Evolutionary conservation across 1,140 invertebrate genomes (phyloP).

Genomic region (Cyclargus thomasi): DNA sequence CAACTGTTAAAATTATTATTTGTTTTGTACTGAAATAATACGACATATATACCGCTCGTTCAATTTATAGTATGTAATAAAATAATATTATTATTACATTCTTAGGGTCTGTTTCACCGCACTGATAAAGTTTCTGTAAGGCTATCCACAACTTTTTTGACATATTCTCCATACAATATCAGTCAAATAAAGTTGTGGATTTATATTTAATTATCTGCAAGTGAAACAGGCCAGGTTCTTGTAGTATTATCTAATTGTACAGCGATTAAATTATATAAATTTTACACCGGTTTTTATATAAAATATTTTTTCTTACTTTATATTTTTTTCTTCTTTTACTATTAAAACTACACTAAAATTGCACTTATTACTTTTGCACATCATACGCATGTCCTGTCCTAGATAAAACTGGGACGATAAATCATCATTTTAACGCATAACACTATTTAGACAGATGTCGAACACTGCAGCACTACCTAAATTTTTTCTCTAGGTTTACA

Average conservation of each 20-base stretch:
- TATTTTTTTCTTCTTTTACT: neutral
- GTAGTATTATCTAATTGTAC: too few species aligned
- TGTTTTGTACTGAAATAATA: constrained; percentile 5
- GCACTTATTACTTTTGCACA: neutral
- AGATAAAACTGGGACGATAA: neutral
- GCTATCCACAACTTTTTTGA: too few species aligned
- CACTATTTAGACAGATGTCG: neutral
- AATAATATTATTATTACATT: neutral
- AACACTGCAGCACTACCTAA: neutral
- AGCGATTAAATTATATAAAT: too few species aligned
- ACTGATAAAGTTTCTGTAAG: too few species aligned
- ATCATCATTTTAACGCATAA: constrained; percentile 3
- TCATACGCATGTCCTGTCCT: neutral
- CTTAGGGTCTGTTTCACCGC: too few species aligned
- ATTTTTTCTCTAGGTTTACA: neutral
- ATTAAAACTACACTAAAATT: neutral
- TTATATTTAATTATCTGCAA: too few species aligned
- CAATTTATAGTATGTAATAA: neutral
- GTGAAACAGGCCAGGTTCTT: too few species aligned
- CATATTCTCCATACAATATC: too few species aligned
- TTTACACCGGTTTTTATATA: too few species aligned
- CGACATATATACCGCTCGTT: neutral
- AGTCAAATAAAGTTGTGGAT: too few species aligned
- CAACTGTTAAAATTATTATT: constrained; percentile 18
- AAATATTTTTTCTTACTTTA: too few species aligned